A percentile compares a stretch with the other conserved stretches of the same genome.
Conservation (phyloP, 2,797 vertebrate species). For the Rhabdophis nuchalis region DNA sequence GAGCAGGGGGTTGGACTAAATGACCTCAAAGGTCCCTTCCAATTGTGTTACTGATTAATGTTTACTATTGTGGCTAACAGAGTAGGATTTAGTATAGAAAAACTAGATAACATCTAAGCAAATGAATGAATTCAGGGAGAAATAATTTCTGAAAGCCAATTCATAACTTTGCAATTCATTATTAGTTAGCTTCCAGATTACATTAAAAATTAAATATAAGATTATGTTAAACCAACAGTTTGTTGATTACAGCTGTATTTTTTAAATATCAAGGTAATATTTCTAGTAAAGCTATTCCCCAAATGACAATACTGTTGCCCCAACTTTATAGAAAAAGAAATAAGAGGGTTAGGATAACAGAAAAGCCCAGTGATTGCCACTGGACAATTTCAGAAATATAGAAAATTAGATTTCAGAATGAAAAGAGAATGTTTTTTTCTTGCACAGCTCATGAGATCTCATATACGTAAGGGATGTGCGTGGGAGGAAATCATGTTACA, state of each 20-base stretch:
- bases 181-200: not conserved
- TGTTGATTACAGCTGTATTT: not conserved
- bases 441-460: not conserved
- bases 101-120: not conserved
- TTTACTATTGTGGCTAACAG: not conserved
- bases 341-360: not conserved
- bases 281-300: not conserved
- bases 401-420: not conserved
- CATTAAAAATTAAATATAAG: not conserved
- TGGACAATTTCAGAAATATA: not conserved
- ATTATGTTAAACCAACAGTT: not conserved
- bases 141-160: not conserved
- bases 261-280: not conserved
- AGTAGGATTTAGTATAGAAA: not conserved
- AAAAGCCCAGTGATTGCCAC: not conserved
- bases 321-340: not conserved
- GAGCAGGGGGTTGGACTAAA: too few relatives aligned
- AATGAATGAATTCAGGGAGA: not conserved
- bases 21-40: too few relatives aligned
- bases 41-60: too few relatives aligned
- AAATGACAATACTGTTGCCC: not conserved
- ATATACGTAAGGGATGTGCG: not conserved
- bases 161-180: not conserved
- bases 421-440: not conserved
- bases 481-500: not conserved